Conservation (phyloP, 2,113 vertebrate genomes). For the Hemiscyllium ocellatum region DNA sequence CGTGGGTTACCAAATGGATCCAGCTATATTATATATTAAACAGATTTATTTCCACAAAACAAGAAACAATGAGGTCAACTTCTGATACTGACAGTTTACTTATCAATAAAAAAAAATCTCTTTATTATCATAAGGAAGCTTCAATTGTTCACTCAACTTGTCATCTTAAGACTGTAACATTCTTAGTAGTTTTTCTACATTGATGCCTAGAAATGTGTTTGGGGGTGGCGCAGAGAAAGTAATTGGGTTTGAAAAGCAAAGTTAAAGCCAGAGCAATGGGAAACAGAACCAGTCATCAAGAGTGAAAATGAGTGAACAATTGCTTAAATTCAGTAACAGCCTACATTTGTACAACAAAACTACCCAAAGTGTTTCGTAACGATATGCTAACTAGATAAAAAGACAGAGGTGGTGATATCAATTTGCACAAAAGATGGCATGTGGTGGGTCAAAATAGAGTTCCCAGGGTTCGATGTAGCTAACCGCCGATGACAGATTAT, state of each 20-base stretch:
- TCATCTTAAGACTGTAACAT: not conserved
- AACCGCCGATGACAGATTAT: too few species aligned
- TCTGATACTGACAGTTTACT: not conserved
- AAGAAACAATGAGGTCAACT: not conserved
- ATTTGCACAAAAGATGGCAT: not conserved
- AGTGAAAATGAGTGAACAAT: not conserved
- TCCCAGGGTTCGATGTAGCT: too few species aligned
- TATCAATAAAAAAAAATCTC: slow-evolving; percentile 7
- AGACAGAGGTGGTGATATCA: not conserved
- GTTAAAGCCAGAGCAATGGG: not conserved
- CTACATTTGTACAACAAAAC: not conserved
- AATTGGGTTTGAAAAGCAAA: not conserved
- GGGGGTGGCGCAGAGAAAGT: not conserved
- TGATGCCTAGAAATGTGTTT: not conserved
- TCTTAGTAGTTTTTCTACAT: not conserved
- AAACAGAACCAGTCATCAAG: not conserved
- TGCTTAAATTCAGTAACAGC: not conserved
- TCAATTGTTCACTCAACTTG: not conserved
- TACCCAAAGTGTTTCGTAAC: not conserved
- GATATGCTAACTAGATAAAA: not conserved
- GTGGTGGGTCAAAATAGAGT: too few species aligned
- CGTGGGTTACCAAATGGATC: not conserved
- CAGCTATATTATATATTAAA: not conserved
- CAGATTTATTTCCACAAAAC: not conserved
- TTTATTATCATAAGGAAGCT: not conserved